These are phyloP conservation scores for Mico argentatus DNA, from an alignment of 2,797 vertebrate species.

Conservation along the genomic window DNA sequence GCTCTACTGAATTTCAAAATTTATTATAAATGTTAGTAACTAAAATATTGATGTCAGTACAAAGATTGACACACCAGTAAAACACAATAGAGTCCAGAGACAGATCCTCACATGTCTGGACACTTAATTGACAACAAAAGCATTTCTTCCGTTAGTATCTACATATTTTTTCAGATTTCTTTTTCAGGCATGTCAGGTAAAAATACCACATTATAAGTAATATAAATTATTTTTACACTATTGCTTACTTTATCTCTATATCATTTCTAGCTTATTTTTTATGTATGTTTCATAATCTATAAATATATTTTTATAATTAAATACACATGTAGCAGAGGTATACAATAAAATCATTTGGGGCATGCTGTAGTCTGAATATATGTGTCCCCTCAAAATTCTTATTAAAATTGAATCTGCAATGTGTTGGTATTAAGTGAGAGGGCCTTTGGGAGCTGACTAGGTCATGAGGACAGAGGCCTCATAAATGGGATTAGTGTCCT, in stretches of 20 bases:
- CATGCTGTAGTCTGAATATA: not conserved
- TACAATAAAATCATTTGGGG: not conserved
- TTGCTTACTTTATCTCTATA: not conserved
- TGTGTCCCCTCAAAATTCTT: not conserved
- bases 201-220: constrained; percentile 23
- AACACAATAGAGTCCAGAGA: not conserved
- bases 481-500: not conserved
- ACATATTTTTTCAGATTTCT: not conserved
- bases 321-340: not conserved
- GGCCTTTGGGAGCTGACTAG: not conserved
- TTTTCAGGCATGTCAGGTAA: not conserved
- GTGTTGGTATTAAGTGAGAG: not conserved
- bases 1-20: not conserved
- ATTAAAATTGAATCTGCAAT: not conserved
- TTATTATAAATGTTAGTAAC: not conserved
- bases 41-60: not conserved
- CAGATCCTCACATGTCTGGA: not conserved
- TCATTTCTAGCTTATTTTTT: constrained; percentile 26
- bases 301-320: constrained; percentile 33
- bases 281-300: not conserved
- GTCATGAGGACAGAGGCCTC: not conserved
- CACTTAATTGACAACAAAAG: not conserved
- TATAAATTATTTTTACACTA: constrained; percentile 6
- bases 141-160: not conserved
- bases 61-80: not conserved